Percentiles rank a stretch among this genome's conserved stretches.
Evolutionary conservation across 2,797 vertebrate genomes (phyloP).

Genomic region (Gymnothorax javanicus): DNA sequence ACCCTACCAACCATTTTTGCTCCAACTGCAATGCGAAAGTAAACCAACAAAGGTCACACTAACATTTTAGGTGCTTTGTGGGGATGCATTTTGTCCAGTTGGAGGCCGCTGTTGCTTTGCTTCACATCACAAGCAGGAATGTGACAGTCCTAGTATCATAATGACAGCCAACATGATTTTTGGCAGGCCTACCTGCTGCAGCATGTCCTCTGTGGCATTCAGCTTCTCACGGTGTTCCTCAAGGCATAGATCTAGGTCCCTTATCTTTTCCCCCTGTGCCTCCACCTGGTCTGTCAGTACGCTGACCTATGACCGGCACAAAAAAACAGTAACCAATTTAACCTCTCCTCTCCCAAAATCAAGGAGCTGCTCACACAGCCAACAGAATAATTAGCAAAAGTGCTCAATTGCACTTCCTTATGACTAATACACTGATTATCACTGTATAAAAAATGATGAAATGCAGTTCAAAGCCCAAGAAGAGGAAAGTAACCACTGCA

Average conservation of each 20-base stretch:
- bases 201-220: constrained; percentile 93
- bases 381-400: too few relatives aligned
- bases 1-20: background rate
- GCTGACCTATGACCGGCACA: constrained; percentile 79
- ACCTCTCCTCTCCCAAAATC: too few relatives aligned
- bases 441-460: too few relatives aligned
- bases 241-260: constrained; percentile 91
- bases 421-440: too few relatives aligned
- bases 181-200: constrained; percentile 84
- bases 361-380: too few relatives aligned
- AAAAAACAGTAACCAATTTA: background rate
- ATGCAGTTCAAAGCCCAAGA: too few relatives aligned
- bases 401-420: too few relatives aligned
- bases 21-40: background rate
- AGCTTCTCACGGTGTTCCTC: constrained; percentile 96
- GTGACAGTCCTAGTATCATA: background rate
- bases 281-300: constrained; percentile 98
- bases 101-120: background rate
- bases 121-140: background rate
- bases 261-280: constrained; percentile 97
- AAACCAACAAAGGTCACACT: background rate
- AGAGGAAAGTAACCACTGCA: too few relatives aligned
- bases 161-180: background rate
- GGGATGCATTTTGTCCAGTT: background rate
- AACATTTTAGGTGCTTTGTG: background rate